Evolutionary conservation across 2,113 vertebrate genomes (phyloP).

Genomic region (Aphyosemion australe): DNA sequence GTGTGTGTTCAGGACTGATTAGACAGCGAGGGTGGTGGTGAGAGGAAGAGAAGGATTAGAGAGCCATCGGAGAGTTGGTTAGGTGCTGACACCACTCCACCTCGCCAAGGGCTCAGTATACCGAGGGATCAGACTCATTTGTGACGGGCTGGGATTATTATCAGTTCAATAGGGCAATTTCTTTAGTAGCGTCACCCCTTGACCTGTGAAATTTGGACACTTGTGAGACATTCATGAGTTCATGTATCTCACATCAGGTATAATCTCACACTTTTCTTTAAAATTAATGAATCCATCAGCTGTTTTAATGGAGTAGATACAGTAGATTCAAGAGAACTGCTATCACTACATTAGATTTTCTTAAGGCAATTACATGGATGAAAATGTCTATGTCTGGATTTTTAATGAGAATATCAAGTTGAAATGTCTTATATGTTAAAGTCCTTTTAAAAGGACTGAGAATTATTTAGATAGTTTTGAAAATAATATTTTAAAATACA

Average conservation of each 20-base stretch:
- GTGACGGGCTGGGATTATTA: slow-evolving; percentile 78
- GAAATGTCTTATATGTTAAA: background rate
- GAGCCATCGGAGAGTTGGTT: slow-evolving; percentile 77
- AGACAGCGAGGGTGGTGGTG: slow-evolving; percentile 75
- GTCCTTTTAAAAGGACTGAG: too few relatives aligned
- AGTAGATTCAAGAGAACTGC: slow-evolving; percentile 10
- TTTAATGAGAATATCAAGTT: background rate
- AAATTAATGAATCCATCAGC: slow-evolving; percentile 27
- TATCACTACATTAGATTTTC: slow-evolving; percentile 1
- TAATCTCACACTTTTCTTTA: slow-evolving; percentile 27
- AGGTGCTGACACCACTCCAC: slow-evolving; percentile 84
- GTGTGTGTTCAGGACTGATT: slow-evolving; percentile 80
- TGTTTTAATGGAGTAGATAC: slow-evolving; percentile 19
- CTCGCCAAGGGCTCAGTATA: slow-evolving; percentile 79
- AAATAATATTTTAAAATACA: too few relatives aligned
- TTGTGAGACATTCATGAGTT: slow-evolving; percentile 62
- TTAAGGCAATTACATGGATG: slow-evolving; percentile 1
- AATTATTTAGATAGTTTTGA: too few relatives aligned
- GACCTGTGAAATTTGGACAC: slow-evolving; percentile 70
- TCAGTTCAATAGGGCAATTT: slow-evolving; percentile 77
- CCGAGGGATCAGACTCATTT: slow-evolving; percentile 82
- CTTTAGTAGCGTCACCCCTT: slow-evolving; percentile 71
- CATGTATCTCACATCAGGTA: slow-evolving; percentile 37
- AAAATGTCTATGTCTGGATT: slow-evolving; percentile 49
- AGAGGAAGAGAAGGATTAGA: slow-evolving; percentile 78